Evolutionary conservation across 2,113 vertebrate genomes (phyloP).

Genomic region (Lycocorax pyrrhopterus): DNA sequence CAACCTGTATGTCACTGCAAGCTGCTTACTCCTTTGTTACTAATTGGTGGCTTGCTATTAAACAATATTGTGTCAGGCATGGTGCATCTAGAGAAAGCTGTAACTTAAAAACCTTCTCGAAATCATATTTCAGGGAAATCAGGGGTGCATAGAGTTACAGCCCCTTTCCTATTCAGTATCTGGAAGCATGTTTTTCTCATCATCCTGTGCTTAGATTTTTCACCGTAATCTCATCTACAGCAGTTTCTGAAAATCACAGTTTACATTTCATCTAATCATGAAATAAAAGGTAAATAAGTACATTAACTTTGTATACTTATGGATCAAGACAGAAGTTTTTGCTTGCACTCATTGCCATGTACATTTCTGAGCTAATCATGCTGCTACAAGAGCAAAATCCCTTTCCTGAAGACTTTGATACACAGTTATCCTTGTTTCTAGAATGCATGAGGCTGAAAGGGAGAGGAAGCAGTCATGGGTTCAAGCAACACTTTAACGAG

Average conservation of each 20-base stretch:
- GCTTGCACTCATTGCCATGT: not conserved
- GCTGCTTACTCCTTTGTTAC: not conserved
- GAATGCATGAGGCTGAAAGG: not conserved
- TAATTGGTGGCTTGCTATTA: not conserved
- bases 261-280: not conserved
- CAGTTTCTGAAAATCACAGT: not conserved
- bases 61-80: not conserved
- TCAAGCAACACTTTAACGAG: not conserved
- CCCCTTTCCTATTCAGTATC: not conserved
- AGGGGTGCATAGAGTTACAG: not conserved
- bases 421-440: not conserved
- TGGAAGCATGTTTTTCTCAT: not conserved
- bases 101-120: not conserved
- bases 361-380: not conserved
- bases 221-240: not conserved
- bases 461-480: not conserved
- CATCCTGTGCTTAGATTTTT: not conserved
- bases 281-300: not conserved
- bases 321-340: not conserved
- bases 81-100: not conserved
- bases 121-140: not conserved
- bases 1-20: not conserved
- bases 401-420: not conserved
- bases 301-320: not conserved
- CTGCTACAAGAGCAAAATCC: not conserved